Percentiles rank a stretch among this genome's conserved stretches.
phyloP scores from a whole-genome alignment of 2,797 vertebrate species.

The Anomalospiza imberbis region DNA sequence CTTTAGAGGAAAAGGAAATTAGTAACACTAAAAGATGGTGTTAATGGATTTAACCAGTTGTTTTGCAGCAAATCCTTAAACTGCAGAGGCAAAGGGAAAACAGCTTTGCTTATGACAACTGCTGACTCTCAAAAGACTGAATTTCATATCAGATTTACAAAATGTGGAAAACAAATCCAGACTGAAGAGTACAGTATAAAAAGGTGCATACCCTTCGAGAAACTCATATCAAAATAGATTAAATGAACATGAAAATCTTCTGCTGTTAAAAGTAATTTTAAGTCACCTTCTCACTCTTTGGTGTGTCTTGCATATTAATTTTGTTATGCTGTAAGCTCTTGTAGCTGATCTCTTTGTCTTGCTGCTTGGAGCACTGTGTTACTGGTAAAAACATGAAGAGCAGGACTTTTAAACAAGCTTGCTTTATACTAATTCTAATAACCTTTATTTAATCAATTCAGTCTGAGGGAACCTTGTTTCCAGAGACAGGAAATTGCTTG shows the following conservation, averaged over 20 bases:
- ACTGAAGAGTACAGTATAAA: background rate
- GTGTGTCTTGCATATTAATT: background rate
- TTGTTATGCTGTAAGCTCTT: background rate
- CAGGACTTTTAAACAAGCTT: background rate
- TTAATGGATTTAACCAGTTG: background rate
- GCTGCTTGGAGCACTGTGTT: background rate
- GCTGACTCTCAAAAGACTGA: background rate
- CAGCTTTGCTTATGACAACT: background rate
- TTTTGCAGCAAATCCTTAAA: background rate
- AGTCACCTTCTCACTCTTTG: background rate
- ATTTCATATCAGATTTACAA: background rate
- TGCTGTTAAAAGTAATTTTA: background rate
- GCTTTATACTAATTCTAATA: background rate
- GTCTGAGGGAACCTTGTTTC: background rate
- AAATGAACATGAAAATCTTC: background rate
- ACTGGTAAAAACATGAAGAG: background rate
- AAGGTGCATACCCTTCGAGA: background rate
- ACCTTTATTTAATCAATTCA: conserved; percentile 10
- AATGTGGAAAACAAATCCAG: background rate
- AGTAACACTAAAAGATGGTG: background rate
- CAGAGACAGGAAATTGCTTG: conserved; percentile 35
- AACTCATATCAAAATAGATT: background rate
- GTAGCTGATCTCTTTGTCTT: background rate
- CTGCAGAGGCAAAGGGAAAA: background rate
- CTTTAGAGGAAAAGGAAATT: background rate